Percentiles rank a stretch among this genome's conserved stretches.
Evolutionary conservation across 2,113 vertebrate genomes (phyloP).

Genomic region (Podocnemis expansa): DNA sequence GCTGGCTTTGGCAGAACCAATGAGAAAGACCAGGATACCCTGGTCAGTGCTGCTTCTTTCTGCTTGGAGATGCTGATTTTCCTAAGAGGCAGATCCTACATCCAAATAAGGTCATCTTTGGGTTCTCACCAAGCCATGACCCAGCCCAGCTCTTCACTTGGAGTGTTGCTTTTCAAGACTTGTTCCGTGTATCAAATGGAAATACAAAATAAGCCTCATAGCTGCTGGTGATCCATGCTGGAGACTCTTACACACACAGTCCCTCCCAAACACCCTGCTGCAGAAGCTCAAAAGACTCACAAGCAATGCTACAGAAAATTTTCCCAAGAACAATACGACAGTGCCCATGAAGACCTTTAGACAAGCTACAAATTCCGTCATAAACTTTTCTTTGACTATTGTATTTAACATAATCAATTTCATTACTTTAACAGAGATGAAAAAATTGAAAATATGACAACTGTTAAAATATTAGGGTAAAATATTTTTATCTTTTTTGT

Average conservation of each 20-base stretch:
- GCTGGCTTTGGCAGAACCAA: background rate
- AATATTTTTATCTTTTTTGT: background rate
- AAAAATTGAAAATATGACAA: background rate
- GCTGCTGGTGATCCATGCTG: too few relatives aligned
- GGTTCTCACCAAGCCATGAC: background rate
- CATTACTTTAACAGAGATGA: background rate
- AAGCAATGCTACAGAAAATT: too few relatives aligned
- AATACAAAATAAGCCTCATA: background rate
- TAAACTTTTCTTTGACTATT: background rate
- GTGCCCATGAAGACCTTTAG: background rate
- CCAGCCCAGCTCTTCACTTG: background rate
- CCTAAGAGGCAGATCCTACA: background rate
- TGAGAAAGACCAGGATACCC: background rate
- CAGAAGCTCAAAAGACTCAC: too few relatives aligned
- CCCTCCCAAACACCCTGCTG: too few relatives aligned
- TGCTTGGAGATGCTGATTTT: background rate
- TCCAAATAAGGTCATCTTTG: background rate
- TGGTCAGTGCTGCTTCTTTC: background rate
- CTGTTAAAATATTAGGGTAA: background rate
- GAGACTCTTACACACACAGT: too few relatives aligned
- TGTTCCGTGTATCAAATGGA: background rate
- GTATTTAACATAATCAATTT: background rate
- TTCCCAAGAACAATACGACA: too few relatives aligned
- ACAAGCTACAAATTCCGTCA: background rate
- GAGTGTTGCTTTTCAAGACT: background rate